phyloP scores from a whole-genome alignment of 2,888 invertebrate genomes.

The Drosophila seclusa region DNA sequence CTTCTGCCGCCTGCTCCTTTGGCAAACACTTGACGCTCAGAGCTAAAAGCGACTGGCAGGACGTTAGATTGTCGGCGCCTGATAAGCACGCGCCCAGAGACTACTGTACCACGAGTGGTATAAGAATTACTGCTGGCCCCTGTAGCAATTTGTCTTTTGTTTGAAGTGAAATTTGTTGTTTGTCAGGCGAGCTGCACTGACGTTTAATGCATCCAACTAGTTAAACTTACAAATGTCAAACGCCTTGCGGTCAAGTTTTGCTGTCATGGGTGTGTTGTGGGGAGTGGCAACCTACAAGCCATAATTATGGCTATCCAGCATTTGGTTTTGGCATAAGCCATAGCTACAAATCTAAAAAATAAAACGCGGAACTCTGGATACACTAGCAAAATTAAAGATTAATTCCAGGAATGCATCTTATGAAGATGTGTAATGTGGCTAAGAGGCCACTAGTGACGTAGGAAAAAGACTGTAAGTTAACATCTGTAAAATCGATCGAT shows the following conservation, averaged over 20 bases:
- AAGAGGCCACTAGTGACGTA: background rate
- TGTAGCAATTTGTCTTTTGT: slow-evolving; percentile 78
- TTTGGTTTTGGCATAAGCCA: slow-evolving; percentile 56
- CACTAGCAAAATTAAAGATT: slow-evolving; percentile 8
- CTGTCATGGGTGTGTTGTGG: background rate
- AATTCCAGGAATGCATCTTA: background rate
- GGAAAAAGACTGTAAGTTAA: background rate
- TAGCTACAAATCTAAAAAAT: slow-evolving; percentile 7
- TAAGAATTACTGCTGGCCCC: slow-evolving; percentile 41
- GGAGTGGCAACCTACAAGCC: slow-evolving; percentile 29
- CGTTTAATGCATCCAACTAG: slow-evolving; percentile 66
- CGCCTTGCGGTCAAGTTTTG: slow-evolving; percentile 33
- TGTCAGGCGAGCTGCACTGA: slow-evolving; percentile 55
- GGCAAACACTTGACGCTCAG: slow-evolving; percentile 74
- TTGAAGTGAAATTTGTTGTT: slow-evolving; percentile 79
- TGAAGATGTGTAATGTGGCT: background rate
- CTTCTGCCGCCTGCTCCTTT: slow-evolving; percentile 39
- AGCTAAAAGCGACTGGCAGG: slow-evolving; percentile 45
- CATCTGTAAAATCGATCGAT: background rate
- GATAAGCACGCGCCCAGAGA: slow-evolving; percentile 45
- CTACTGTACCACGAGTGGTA: background rate
- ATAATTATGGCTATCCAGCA: slow-evolving; percentile 64
- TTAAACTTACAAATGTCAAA: slow-evolving; percentile 52
- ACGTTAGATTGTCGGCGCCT: slow-evolving; percentile 57
- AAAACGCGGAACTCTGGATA: slow-evolving; percentile 5